Conservation (phyloP, 2,888 invertebrate species). For the Macaria notata region DNA sequence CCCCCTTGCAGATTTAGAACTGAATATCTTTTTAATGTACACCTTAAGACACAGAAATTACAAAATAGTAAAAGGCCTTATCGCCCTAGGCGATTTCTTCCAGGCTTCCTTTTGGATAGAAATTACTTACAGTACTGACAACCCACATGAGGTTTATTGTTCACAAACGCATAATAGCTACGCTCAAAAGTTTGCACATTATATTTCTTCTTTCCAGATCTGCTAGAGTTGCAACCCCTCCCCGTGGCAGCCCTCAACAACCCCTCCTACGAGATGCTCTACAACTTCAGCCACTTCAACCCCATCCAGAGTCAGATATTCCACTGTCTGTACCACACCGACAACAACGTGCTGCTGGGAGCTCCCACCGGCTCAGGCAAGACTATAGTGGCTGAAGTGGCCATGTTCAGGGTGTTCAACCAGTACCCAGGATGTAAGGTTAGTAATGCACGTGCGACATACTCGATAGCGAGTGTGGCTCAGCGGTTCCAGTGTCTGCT, state of each 20-base stretch:
- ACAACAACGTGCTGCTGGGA: slow-evolving; percentile 95
- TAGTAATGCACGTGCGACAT: neutral
- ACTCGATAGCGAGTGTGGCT: too few relatives aligned
- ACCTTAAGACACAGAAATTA: too few relatives aligned
- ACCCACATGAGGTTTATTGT: too few relatives aligned
- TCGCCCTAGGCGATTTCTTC: too few relatives aligned
- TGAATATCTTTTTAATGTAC: too few relatives aligned
- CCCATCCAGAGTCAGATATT: slow-evolving; percentile 99
- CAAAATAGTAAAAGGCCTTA: too few relatives aligned
- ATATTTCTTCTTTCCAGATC: slow-evolving; percentile 78
- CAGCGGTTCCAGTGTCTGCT: too few relatives aligned
- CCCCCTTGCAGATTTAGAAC: too few relatives aligned
- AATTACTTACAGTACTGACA: too few relatives aligned
- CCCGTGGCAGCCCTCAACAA: slow-evolving; percentile 92
- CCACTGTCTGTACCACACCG: slow-evolving; percentile 96
- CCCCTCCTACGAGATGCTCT: slow-evolving; percentile 89
- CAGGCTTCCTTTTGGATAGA: too few relatives aligned
- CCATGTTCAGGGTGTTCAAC: slow-evolving; percentile 95
- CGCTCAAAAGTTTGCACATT: too few relatives aligned
- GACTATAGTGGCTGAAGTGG: slow-evolving; percentile 98
- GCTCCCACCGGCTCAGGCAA: slow-evolving; percentile 99
- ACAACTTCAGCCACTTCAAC: slow-evolving; percentile 97
- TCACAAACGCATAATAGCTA: too few relatives aligned
- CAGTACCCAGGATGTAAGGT: slow-evolving; percentile 90
- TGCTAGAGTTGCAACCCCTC: slow-evolving; percentile 94